phyloP scores from a whole-genome alignment of 1,140 invertebrate genomes.

The Tigriopus japonicus region DNA sequence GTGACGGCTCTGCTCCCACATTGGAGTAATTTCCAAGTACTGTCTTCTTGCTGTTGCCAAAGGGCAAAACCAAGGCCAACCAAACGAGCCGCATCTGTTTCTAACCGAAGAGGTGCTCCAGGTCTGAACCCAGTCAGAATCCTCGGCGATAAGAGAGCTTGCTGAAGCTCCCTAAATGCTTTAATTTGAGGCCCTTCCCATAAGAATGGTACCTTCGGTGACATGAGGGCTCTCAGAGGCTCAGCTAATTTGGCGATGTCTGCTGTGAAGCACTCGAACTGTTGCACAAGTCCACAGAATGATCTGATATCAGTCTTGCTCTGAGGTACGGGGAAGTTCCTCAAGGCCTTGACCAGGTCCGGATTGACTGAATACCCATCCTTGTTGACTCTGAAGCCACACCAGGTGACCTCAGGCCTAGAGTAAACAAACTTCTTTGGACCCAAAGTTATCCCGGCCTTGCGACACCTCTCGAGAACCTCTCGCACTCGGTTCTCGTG shows the following conservation, averaged over 20 bases:
- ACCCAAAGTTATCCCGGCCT: too few species aligned
- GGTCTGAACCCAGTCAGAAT: slow-evolving; percentile 13
- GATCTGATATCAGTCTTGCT: too few species aligned
- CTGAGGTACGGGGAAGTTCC: too few species aligned
- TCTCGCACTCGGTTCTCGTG: too few species aligned
- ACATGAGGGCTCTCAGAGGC: slow-evolving; percentile 16
- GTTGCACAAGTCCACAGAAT: too few species aligned
- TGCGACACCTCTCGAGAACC: too few species aligned
- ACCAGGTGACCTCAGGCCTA: too few species aligned
- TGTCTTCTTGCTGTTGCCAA: background rate
- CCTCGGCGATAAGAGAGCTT: too few species aligned
- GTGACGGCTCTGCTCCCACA: slow-evolving; percentile 3
- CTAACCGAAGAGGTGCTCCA: slow-evolving; percentile 1
- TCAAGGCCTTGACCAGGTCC: too few species aligned
- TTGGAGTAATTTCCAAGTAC: slow-evolving; percentile 17
- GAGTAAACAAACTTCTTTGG: too few species aligned
- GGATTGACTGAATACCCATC: too few species aligned
- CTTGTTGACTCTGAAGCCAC: too few species aligned
- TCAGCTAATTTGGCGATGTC: slow-evolving; percentile 12
- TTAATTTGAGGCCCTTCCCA: slow-evolving; percentile 16
- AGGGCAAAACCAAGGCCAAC: slow-evolving; percentile 17
- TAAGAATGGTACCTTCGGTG: background rate
- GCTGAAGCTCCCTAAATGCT: slow-evolving; percentile 1
- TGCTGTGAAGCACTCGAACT: background rate
- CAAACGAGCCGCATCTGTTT: slow-evolving; percentile 15